Base-by-base conservation (phyloP, 2,888 invertebrate genomes). In the Psococerastis gibbosa region DNA sequence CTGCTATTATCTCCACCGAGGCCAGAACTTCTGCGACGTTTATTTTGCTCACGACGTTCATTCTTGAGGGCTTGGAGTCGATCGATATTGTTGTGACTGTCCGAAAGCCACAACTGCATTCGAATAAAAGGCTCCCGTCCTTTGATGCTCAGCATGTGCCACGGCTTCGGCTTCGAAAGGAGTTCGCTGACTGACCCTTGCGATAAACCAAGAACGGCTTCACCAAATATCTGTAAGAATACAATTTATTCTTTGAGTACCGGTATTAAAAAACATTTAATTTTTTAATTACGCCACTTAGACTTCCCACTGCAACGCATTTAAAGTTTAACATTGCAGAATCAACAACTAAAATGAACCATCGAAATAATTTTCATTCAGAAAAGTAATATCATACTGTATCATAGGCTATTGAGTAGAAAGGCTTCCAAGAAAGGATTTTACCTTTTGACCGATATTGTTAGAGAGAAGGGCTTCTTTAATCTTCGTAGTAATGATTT, bases 91-190 rank as follows among this genome's bases (percentile, higher is more conserved):
- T 94, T 95, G 60, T 89, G 84, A 8, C 91, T 80, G 59, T 97
- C 95, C 54, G 87, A 84, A 23, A 95, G 70, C 97, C 97, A 97
- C 49, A 94, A 62, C 59, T 95, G 94, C 92, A 92, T 92, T 43
- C 91, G 70, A 51, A 92, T 89, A 63, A 92, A 92, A 0, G 92
- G 91, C 58, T 97, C 97, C 22, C 95, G 71, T 1, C 97, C 97
- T 61, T 95, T 95, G 59, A 94, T 91, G 58, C 92, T 94, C 44
- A 97, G 71, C 92, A 95, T 92, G 59, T 92, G 92, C 95, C 97
- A 97, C 0, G 95, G 95, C 57, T 97, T 97, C 3, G 97, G 97
- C 61, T 95, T 95, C 48, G 94, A 92, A 5, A 98, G 70, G 48
- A 98, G 68, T 62, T 98, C 98, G 56, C 92, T 94, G 9, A 95